Evolutionary conservation across 2,888 invertebrate genomes (phyloP).

Genomic region (Melinaea marsaeus): DNA sequence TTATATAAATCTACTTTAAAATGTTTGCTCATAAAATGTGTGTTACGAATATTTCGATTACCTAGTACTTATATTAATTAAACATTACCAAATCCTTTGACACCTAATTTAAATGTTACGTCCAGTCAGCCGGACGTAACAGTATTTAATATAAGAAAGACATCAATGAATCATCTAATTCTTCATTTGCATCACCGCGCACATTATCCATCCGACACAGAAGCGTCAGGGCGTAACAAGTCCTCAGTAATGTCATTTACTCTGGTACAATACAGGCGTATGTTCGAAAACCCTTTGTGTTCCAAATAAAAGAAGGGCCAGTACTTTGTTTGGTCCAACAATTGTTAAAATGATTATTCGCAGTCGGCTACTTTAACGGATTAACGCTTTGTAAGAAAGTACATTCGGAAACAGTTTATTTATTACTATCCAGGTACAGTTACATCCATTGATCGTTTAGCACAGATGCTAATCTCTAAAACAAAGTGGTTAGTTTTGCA

Average conservation of each 20-base stretch:
- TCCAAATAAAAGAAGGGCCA: conserved; percentile 49
- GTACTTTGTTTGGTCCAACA: conserved; percentile 59
- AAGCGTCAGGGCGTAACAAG: conserved; percentile 61
- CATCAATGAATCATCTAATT: conserved; percentile 44
- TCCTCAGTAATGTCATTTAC: conserved; percentile 61
- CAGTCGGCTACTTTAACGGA: conserved; percentile 74
- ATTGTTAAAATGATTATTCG: conserved; percentile 56
- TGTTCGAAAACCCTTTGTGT: conserved; percentile 52
- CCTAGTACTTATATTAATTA: background rate
- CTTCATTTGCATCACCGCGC: conserved; percentile 63
- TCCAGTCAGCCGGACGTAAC: conserved; percentile 37
- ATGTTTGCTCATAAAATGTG: background rate
- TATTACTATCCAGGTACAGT: conserved; percentile 68
- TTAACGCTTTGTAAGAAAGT: conserved; percentile 57
- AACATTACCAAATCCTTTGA: conserved; percentile 5
- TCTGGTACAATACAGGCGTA: conserved; percentile 46
- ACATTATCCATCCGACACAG: conserved; percentile 49
- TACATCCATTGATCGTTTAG: conserved; percentile 64
- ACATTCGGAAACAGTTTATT: conserved; percentile 43
- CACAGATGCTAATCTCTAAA: conserved; percentile 71
- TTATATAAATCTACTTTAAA: no score
- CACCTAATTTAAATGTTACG: conserved; percentile 34
- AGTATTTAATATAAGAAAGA: conserved; percentile 37
- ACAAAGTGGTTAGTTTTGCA: conserved; percentile 67
- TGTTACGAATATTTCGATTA: background rate